Percentiles rank a stretch among this genome's conserved stretches.
phyloP scores from a whole-genome alignment of 2,797 vertebrate genomes.

The Ctenopoma kingsleyae region DNA sequence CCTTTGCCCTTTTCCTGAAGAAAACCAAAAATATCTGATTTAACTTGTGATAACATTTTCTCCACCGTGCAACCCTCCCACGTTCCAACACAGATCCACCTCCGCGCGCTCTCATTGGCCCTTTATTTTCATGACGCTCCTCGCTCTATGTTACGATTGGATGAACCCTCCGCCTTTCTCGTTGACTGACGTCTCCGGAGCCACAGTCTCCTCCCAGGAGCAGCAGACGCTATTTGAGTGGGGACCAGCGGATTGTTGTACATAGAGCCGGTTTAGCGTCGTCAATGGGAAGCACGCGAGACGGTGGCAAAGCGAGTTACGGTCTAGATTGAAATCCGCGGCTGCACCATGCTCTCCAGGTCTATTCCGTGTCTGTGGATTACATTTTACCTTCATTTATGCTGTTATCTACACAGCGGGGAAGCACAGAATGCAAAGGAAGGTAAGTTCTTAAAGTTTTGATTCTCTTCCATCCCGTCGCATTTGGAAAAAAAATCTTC shows the following conservation, averaged over 20 bases:
- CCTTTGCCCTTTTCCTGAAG: slow-evolving; percentile 20
- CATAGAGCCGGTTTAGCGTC: slow-evolving; percentile 82
- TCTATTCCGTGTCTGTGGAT: slow-evolving; percentile 90
- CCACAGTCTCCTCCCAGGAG: slow-evolving; percentile 76
- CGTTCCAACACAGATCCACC: not conserved
- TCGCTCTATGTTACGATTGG: slow-evolving; percentile 42
- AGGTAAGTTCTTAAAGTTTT: slow-evolving; percentile 95
- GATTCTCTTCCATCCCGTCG: slow-evolving; percentile 66
- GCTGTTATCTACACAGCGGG: slow-evolving; percentile 86
- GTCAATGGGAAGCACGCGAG: slow-evolving; percentile 83
- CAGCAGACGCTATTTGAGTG: slow-evolving; percentile 90
- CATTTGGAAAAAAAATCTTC: slow-evolving; percentile 28
- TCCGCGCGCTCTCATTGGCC: slow-evolving; percentile 41
- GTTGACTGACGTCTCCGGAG: slow-evolving; percentile 73
- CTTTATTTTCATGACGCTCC: not conserved
- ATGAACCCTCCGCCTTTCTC: slow-evolving; percentile 67
- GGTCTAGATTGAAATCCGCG: slow-evolving; percentile 69
- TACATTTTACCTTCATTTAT: slow-evolving; percentile 90
- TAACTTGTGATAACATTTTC: slow-evolving; percentile 32
- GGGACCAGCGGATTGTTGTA: slow-evolving; percentile 83
- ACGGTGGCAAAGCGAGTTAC: slow-evolving; percentile 70
- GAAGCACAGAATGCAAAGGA: slow-evolving; percentile 95
- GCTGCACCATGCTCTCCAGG: slow-evolving; percentile 91
- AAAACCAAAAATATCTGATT: slow-evolving; percentile 37
- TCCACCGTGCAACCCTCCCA: not conserved